Evolutionary conservation across 2,797 vertebrate species (phyloP), one percentile per base, ranked within the genome.

Genomic region (Crocidura indochinensis): DNA sequence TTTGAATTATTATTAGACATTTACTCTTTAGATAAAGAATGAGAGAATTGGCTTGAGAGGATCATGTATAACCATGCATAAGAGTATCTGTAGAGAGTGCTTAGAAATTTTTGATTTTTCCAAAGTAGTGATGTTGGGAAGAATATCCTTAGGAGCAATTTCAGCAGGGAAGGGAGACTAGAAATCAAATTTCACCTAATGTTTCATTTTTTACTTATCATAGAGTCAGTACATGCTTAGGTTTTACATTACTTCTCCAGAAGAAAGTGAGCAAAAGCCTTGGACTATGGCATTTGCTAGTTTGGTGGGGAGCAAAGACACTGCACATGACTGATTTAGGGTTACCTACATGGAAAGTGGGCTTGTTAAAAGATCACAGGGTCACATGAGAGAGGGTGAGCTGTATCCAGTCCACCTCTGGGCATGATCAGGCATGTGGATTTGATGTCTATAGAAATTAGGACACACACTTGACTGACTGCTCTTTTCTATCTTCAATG

Each of bases 341-440:
- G 67, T 44, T 11, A 38, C 5, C 3, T 1, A 19, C 15, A 12
- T 1, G 5, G 71, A 0, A 27, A 60, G 56, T 60, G 56, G 47
- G 10, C 17, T 2, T 20, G 9, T 15, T 27, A 68, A 49, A 10
- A 27, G 47, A 8, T 4, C 1, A 46, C 53, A 53, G 44, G 15
- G 46, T 22, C 56, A 10, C 19, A 20, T 46, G 26, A 8, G 27
- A 6, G 65, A 4, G 73, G 10, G 10, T 10, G 20, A 73, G 24
- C 2, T 0, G 24, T 44, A 49, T 56, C 2, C 20, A 6, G 24
- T 10, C 1, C 20, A 3, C n/a, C 47, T 1, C 11, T 0, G 49
- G 47, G 31, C 75, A 60, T 60, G 15, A 20, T 67, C 38, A 24
- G 8, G 74, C 0, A 0, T 10, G 17, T 11, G 10, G 27, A 12